phyloP scores from a whole-genome alignment of 2,797 vertebrate genomes.

The Heterohyrax brucei region DNA sequence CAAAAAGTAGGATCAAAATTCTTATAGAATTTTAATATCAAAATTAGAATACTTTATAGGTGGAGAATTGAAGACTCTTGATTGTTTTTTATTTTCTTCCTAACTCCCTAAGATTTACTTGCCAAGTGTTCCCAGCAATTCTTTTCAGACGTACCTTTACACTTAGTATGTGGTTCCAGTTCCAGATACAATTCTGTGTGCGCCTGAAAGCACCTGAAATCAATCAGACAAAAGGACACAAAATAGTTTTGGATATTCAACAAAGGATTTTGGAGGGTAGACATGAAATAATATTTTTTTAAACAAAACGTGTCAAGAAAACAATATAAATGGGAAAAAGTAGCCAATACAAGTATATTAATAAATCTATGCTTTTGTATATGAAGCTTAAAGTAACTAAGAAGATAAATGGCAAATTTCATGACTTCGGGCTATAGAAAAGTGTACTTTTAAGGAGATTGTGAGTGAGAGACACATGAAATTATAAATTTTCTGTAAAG shows the following conservation, averaged over 20 bases:
- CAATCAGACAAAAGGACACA: neutral
- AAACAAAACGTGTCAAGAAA: neutral
- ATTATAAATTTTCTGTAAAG: neutral
- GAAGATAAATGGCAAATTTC: neutral
- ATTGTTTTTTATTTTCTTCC: neutral
- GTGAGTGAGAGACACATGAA: neutral
- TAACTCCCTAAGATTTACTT: neutral
- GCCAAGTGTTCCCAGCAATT: neutral
- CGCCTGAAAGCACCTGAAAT: neutral
- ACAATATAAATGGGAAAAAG: neutral
- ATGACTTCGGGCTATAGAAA: neutral
- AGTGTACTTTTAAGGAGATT: constrained; percentile 14
- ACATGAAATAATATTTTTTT: neutral
- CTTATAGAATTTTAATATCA: neutral
- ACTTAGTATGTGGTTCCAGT: neutral
- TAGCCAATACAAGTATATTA: neutral
- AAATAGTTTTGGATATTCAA: neutral
- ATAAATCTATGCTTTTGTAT: neutral
- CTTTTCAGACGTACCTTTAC: neutral
- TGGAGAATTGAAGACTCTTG: neutral
- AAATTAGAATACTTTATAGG: neutral
- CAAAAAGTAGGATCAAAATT: neutral
- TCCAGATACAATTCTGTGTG: neutral
- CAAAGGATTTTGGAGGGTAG: neutral
- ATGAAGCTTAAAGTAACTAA: neutral